Percentiles rank a stretch among this genome's conserved stretches.
These are phyloP conservation scores for Pantherophis alleghaniensis DNA, from an alignment of 2,797 vertebrate species.

Conservation along the genomic window DNA sequence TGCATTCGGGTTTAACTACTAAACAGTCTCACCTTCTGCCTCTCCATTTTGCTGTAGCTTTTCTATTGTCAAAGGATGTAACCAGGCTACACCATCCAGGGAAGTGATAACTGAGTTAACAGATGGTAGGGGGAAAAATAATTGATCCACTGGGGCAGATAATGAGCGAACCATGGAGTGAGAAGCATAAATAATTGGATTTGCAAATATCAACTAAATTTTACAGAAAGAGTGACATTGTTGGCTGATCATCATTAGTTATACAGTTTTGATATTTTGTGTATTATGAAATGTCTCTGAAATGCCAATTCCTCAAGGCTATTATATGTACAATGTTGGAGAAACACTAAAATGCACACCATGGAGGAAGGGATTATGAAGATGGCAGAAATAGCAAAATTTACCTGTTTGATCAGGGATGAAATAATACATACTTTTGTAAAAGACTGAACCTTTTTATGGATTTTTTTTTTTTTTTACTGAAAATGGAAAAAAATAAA, in stretches of 20 bases:
- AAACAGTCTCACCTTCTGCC: conserved; percentile 22
- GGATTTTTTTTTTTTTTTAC: neutral
- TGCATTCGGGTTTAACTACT: neutral
- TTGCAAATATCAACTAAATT: conserved; percentile 16
- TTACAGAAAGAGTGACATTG: neutral
- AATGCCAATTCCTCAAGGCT: neutral
- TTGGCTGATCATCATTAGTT: neutral
- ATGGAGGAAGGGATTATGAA: neutral
- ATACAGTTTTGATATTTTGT: neutral
- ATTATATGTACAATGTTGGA: neutral
- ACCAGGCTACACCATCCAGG: conserved; percentile 29
- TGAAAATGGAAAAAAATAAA: neutral
- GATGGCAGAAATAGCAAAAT: neutral
- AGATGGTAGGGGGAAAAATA: conserved; percentile 65
- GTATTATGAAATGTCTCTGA: neutral
- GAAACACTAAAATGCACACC: neutral
- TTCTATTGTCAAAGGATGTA: conserved; percentile 34
- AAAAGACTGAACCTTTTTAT: neutral
- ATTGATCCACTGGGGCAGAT: conserved; percentile 70
- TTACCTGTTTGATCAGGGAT: neutral
- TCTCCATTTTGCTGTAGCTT: conserved; percentile 36
- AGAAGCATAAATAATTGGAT: conserved; percentile 60
- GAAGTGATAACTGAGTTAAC: conserved; percentile 48
- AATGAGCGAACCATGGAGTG: conserved; percentile 44
- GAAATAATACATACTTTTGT: neutral